A percentile compares a stretch with the other conserved stretches of the same genome.
Evolutionary conservation across 1,140 invertebrate species (phyloP).

Genomic region (Euglossa dilemma): DNA sequence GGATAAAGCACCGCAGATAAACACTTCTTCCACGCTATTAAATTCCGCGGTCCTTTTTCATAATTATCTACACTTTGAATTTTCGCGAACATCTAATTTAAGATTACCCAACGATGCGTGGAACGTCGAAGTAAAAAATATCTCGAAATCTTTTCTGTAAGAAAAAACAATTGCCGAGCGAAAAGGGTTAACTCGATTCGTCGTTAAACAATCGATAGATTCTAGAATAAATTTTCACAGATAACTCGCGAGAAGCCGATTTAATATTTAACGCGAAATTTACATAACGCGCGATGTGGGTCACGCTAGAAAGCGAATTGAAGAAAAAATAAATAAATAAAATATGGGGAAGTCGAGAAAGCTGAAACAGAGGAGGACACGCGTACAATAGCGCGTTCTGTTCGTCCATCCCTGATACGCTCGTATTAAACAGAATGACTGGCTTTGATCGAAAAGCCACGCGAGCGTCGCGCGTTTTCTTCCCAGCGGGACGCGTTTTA

Average conservation of each 20-base stretch:
- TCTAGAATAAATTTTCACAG: too few relatives aligned
- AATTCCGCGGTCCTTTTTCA: neutral
- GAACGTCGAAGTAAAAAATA: too few relatives aligned
- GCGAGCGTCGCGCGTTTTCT: slow-evolving; percentile 45
- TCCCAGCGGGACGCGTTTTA: slow-evolving; percentile 60
- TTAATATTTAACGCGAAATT: too few relatives aligned
- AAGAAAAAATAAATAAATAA: neutral
- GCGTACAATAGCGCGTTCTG: slow-evolving; percentile 56
- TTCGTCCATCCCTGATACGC: slow-evolving; percentile 34
- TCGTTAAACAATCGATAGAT: too few relatives aligned
- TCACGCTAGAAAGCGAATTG: neutral
- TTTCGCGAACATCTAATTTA: too few relatives aligned
- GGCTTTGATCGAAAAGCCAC: slow-evolving; percentile 39
- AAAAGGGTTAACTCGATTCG: too few relatives aligned
- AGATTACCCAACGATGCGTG: too few relatives aligned
- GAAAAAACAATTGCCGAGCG: too few relatives aligned
- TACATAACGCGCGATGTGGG: neutral
- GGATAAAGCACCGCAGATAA: slow-evolving; percentile 58
- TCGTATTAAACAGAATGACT: slow-evolving; percentile 69
- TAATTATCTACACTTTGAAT: too few relatives aligned
- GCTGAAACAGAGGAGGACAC: neutral
- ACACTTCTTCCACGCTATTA: slow-evolving; percentile 36
- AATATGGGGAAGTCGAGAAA: neutral
- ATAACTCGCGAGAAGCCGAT: too few relatives aligned
- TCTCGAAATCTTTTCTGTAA: too few relatives aligned